A percentile compares a stretch with the other conserved stretches of the same genome.
Conservation (phyloP, 2,113 vertebrate genomes). For the Hippocampus abdominalis region DNA sequence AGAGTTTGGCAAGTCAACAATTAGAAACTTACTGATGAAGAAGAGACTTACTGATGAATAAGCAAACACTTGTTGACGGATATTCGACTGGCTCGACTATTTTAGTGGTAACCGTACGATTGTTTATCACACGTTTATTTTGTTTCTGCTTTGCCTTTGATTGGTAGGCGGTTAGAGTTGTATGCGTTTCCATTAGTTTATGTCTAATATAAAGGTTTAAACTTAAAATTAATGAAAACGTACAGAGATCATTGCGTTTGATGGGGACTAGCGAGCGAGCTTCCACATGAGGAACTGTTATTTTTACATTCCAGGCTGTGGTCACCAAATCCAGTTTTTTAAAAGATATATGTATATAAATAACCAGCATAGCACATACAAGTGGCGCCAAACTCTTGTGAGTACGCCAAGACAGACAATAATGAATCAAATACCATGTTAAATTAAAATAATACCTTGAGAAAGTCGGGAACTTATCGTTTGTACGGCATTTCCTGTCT, state of each 20-base stretch:
- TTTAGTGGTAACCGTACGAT: neutral
- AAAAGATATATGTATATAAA: neutral
- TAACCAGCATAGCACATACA: neutral
- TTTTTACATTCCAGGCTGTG: slow-evolving; percentile 1
- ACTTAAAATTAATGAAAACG: neutral
- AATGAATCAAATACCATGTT: neutral
- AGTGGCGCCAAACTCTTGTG: neutral
- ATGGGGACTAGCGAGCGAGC: slow-evolving; percentile 12
- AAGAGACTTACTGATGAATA: neutral
- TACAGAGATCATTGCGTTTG: slow-evolving; percentile 14
- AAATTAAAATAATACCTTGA: neutral
- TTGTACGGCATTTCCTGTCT: neutral
- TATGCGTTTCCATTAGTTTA: neutral
- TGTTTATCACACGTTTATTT: neutral
- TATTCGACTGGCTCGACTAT: neutral
- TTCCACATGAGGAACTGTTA: slow-evolving; percentile 52
- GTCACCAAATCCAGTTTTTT: neutral
- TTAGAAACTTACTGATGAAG: neutral
- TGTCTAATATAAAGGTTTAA: no score
- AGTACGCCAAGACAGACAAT: neutral
- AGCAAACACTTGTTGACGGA: neutral
- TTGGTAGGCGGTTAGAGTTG: neutral
- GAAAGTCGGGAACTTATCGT: neutral
- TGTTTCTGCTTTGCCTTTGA: neutral
- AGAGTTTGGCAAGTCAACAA: neutral